Conservation (phyloP, 37 sponge, comb jelly and placozoan genomes). For the Oopsacas minuta region DNA sequence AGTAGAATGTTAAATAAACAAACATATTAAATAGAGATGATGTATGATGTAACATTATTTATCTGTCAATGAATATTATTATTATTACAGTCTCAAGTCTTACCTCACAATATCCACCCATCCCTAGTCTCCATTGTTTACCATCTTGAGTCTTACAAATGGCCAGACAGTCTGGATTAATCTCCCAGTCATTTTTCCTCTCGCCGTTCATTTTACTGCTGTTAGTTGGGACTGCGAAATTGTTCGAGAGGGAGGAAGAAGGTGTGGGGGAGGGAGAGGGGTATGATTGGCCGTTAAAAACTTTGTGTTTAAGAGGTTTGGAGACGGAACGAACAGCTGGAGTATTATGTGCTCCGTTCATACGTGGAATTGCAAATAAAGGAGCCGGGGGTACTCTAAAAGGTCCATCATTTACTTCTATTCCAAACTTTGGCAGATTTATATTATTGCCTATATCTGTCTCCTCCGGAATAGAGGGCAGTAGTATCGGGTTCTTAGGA, state of each 20-base stretch:
- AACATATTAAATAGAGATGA: no score
- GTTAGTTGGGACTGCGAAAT: background rate
- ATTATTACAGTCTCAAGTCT: no score
- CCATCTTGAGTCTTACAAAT: conserved; percentile 60
- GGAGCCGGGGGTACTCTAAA: background rate
- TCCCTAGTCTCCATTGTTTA: conserved; percentile 54
- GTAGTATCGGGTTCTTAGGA: background rate
- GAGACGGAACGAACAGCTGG: background rate
- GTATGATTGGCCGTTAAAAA: background rate
- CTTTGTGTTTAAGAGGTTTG: background rate
- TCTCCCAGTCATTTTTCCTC: conserved; percentile 63
- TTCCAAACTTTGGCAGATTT: background rate
- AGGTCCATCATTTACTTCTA: background rate
- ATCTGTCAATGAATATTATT: no score
- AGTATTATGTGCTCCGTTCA: background rate
- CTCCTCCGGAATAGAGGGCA: background rate
- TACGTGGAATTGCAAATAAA: background rate
- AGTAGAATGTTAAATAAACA: no score
- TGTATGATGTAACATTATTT: no score
- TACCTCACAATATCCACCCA: conserved; percentile 65
- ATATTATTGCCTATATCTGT: background rate
- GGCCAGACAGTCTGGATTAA: conserved; percentile 43
- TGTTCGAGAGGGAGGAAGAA: no score
- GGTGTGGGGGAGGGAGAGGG: background rate
- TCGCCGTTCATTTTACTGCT: background rate